Evolutionary conservation across 2,888 invertebrate genomes (phyloP).

Genomic region (Sinotaia quadrata): DNA sequence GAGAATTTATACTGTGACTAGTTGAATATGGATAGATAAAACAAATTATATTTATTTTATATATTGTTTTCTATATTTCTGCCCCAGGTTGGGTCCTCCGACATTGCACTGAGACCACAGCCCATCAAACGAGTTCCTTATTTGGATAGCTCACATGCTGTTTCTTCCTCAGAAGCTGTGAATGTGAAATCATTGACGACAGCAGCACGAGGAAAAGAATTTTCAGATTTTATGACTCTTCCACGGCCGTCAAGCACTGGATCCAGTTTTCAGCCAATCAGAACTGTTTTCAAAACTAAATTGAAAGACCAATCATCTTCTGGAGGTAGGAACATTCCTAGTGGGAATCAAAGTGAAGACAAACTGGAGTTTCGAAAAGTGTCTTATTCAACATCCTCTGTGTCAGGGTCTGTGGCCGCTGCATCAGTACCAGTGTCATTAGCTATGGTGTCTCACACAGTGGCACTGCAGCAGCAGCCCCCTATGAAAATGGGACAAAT

Average conservation of each 20-base stretch:
- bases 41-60: too few species aligned
- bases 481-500: conserved; percentile 47
- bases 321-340: background rate
- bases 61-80: too few species aligned
- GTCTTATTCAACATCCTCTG: conserved; percentile 24
- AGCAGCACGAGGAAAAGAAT: conserved; percentile 33
- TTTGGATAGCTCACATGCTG: conserved; percentile 21
- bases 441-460: conserved; percentile 10
- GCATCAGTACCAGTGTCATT: background rate
- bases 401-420: conserved; percentile 7
- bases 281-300: conserved; percentile 88
- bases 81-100: conserved; percentile 66
- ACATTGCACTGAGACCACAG: conserved; percentile 89
- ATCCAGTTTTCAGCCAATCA: conserved; percentile 86
- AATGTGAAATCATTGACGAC: conserved; percentile 1
- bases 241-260: conserved; percentile 69
- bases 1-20: too few species aligned
- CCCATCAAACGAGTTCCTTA: conserved; percentile 81
- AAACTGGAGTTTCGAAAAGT: conserved; percentile 16
- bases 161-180: conserved; percentile 7
- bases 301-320: conserved; percentile 22
- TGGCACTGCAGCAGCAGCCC: conserved; percentile 45
- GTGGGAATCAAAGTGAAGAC: background rate
- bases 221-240: conserved; percentile 42
- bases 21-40: too few species aligned